Conservation (phyloP, 2,113 vertebrate species). For the Cercopithecus mona region DNA sequence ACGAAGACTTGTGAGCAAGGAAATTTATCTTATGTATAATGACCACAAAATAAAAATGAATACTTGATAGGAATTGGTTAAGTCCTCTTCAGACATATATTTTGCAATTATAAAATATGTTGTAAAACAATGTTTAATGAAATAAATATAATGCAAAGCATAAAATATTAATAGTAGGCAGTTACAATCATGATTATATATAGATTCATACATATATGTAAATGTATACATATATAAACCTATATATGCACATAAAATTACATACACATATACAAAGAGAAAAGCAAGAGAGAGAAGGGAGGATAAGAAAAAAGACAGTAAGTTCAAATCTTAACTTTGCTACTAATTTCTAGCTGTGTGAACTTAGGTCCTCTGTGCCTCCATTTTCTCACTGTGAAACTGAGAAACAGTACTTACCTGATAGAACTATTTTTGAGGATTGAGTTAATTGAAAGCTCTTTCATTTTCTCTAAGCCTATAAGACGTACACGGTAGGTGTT, state of each 20-base stretch:
- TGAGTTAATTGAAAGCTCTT: background rate
- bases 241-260: background rate
- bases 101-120: conserved; percentile 16
- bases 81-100: background rate
- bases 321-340: background rate
- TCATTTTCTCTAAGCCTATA: background rate
- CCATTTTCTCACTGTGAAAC: conserved; percentile 12
- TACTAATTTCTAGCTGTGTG: background rate
- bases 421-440: background rate
- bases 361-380: background rate
- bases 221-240: background rate
- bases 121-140: background rate
- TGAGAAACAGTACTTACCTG: background rate
- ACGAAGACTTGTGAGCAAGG: conserved; percentile 1
- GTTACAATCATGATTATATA: background rate
- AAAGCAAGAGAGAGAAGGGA: background rate
- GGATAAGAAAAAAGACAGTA: background rate
- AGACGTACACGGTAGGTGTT: background rate
- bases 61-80: background rate
- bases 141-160: background rate
- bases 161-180: background rate
- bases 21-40: background rate
- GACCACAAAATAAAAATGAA: background rate
- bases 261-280: background rate
- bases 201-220: background rate